These are phyloP conservation scores for Ibidorhyncha struthersii DNA, from an alignment of 2,113 vertebrate species.

Conservation along the genomic window DNA sequence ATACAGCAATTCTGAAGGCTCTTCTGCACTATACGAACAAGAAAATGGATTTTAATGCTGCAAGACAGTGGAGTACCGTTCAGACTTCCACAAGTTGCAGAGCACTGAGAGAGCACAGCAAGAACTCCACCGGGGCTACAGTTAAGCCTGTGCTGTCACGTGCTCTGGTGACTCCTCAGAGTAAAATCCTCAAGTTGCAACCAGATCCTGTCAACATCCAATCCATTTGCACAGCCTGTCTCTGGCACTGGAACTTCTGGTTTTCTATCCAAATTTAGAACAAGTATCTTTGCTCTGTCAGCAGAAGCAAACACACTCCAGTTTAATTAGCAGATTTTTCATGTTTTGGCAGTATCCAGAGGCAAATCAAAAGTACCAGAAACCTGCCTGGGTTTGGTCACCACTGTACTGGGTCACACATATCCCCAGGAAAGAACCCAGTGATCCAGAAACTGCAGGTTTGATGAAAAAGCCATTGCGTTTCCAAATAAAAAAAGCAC, in stretches of 20 bases:
- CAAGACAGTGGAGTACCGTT: fast-evolving
- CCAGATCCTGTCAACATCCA: too few relatives aligned
- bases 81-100: too few relatives aligned
- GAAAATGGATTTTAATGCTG: neutral
- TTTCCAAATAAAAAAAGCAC: neutral
- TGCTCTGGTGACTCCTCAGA: too few relatives aligned
- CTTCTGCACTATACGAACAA: neutral
- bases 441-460: neutral
- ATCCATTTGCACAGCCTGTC: too few relatives aligned
- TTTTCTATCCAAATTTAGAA: neutral
- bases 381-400: neutral
- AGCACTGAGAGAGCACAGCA: too few relatives aligned
- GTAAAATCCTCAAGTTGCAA: too few relatives aligned
- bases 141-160: too few relatives aligned
- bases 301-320: neutral
- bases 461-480: neutral
- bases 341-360: neutral
- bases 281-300: neutral
- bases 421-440: fast-evolving
- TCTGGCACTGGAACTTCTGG: neutral
- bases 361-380: neutral
- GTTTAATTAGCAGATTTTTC: neutral
- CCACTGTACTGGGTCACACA: neutral
- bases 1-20: neutral
- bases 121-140: too few relatives aligned